A percentile compares a stretch with the other conserved stretches of the same genome.
Conservation (phyloP, 2,888 invertebrate genomes). For the Acleris laterana region DNA sequence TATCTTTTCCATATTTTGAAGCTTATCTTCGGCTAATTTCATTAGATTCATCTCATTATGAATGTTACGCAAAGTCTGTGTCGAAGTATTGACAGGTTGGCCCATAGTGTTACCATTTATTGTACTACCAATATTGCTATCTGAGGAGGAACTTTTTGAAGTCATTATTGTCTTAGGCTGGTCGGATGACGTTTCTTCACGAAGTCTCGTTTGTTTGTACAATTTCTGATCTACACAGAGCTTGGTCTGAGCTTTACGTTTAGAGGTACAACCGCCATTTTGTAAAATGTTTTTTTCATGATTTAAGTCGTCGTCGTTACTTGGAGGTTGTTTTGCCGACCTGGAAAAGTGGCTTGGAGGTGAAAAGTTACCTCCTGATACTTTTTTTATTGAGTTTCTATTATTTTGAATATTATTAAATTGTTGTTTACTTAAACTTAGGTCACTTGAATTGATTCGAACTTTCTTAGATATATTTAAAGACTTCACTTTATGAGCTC, state of each 20-base stretch:
- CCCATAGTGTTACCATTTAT: conserved; percentile 37
- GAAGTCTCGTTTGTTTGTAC: background rate
- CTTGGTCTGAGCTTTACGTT: too few species aligned
- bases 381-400: background rate
- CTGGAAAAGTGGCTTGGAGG: background rate
- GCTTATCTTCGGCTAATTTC: conserved; percentile 71
- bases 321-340: background rate
- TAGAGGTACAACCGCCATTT: too few species aligned
- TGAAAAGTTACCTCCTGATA: background rate
- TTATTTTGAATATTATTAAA: conserved; percentile 15
- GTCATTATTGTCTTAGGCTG: conserved; percentile 2
- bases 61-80: conserved; percentile 63
- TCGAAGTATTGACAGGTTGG: conserved; percentile 58
- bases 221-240: background rate
- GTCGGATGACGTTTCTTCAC: conserved; percentile 6
- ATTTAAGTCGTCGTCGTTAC: background rate
- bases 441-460: background rate
- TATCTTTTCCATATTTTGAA: conserved; percentile 79
- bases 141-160: conserved; percentile 3
- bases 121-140: conserved; percentile 1
- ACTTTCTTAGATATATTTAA: conserved; percentile 67
- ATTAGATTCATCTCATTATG: conserved; percentile 65
- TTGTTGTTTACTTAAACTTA: conserved; percentile 24
- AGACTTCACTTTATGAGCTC: conserved; percentile 73
- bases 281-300: too few species aligned